phyloP scores from a whole-genome alignment of 1,140 invertebrate genomes.

The Vanessa atalanta region DNA sequence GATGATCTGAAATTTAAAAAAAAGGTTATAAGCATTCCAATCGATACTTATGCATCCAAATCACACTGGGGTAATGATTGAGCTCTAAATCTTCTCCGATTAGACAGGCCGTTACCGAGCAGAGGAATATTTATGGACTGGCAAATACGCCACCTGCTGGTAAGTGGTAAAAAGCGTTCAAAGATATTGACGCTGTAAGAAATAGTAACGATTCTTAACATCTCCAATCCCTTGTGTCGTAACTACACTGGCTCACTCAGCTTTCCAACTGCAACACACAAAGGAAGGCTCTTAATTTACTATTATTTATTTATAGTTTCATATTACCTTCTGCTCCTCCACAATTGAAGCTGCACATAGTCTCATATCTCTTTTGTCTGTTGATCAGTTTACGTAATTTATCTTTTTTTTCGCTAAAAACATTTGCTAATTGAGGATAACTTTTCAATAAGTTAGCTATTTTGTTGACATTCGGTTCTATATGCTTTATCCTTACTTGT shows the following conservation, averaged over 20 bases:
- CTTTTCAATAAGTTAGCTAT: conserved; percentile 26
- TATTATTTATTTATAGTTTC: neutral
- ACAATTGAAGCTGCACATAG: conserved; percentile 43
- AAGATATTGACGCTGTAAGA: no score
- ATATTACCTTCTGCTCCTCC: conserved; percentile 14
- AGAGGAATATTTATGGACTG: neutral
- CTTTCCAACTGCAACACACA: no score
- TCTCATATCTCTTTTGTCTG: conserved; percentile 35
- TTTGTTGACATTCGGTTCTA: conserved; percentile 36
- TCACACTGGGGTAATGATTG: no score
- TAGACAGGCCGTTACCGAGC: no score
- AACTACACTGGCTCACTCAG: no score
- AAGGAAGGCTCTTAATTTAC: no score
- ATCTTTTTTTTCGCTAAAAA: conserved; percentile 23
- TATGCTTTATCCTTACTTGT: conserved; percentile 16
- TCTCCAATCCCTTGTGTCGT: no score
- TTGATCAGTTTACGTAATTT: conserved; percentile 19
- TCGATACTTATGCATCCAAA: neutral
- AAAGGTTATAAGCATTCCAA: neutral
- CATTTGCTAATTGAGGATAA: conserved; percentile 30
- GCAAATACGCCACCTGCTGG: neutral
- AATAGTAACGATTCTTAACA: no score
- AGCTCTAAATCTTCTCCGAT: no score
- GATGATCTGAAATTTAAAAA: conserved; percentile 18
- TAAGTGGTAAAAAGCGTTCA: neutral